A percentile compares a stretch with the other conserved stretches of the same genome.
Evolutionary conservation across 2,113 vertebrate species (phyloP).

Genomic region (Willisornis vidua): DNA sequence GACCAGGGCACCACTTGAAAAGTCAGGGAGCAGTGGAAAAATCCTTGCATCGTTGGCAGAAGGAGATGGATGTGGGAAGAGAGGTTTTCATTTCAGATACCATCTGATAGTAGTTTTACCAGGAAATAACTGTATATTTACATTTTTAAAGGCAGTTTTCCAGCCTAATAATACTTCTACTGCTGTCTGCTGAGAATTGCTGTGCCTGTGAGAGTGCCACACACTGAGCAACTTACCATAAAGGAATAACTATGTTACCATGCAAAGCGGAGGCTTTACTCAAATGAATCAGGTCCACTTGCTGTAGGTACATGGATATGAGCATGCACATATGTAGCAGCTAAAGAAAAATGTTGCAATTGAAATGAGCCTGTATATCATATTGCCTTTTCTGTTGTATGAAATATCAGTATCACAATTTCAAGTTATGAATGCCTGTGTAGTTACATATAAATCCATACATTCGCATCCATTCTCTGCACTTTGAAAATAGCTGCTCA

Average conservation of each 20-base stretch:
- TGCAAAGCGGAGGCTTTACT: not conserved
- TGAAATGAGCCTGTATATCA: not conserved
- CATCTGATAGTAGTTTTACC: not conserved
- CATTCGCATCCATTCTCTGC: not conserved
- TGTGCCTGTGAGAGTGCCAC: not conserved
- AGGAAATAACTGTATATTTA: not conserved
- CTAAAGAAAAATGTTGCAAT: not conserved
- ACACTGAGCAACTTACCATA: not conserved
- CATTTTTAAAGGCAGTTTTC: not conserved
- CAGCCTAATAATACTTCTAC: not conserved
- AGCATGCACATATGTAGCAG: rapidly evolving
- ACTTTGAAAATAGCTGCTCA: not conserved
- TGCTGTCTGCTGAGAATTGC: not conserved
- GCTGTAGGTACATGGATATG: rapidly evolving
- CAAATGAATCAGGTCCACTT: rapidly evolving
- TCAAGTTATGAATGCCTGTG: not conserved
- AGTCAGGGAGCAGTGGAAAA: not conserved
- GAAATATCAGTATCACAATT: not conserved
- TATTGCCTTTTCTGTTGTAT: not conserved
- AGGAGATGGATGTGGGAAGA: not conserved
- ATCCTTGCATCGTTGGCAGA: not conserved
- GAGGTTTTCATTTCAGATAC: not conserved
- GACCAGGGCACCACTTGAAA: not conserved
- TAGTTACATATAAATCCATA: not conserved
- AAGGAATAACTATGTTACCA: not conserved